Evolutionary conservation across 30 jellyfish, hydroid and myxozoan species (phyloP).

Genomic region (Rhopilema esculentum): DNA sequence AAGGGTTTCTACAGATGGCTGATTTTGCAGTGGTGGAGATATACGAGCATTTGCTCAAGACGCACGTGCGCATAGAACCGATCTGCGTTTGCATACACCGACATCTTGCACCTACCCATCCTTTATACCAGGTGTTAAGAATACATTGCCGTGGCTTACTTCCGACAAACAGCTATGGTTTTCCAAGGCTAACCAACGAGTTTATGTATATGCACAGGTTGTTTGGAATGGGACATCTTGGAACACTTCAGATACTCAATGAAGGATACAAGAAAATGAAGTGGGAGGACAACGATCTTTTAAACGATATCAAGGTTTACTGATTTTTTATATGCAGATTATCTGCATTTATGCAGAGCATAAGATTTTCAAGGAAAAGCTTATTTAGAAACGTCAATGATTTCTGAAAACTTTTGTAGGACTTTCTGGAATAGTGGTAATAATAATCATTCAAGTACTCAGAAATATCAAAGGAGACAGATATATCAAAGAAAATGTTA

Average conservation of each 20-base stretch:
- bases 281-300: slow-evolving; percentile 73
- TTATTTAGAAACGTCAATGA: not conserved
- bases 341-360: too few species aligned
- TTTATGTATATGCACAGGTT: slow-evolving; percentile 74
- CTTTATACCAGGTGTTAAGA: slow-evolving; percentile 64
- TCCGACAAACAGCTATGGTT: slow-evolving; percentile 73
- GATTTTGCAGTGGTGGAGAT: slow-evolving; percentile 88
- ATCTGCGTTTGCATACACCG: slow-evolving; percentile 85
- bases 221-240: slow-evolving; percentile 92
- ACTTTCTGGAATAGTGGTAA: not conserved
- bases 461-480: too few species aligned
- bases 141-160: slow-evolving; percentile 90
- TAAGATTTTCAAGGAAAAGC: not conserved
- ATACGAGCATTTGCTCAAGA: slow-evolving; percentile 82
- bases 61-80: slow-evolving; percentile 89
- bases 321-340: not conserved
- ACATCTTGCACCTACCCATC: slow-evolving; percentile 82
- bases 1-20: slow-evolving; percentile 80
- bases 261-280: slow-evolving; percentile 78
- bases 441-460: not conserved
- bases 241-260: slow-evolving; percentile 72
- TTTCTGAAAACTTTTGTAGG: not conserved
- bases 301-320: slow-evolving; percentile 54
- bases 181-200: slow-evolving; percentile 75
- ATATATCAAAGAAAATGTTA: too few species aligned